phyloP scores from a whole-genome alignment of 2,888 invertebrate species.

The Thereva nobilitata region DNA sequence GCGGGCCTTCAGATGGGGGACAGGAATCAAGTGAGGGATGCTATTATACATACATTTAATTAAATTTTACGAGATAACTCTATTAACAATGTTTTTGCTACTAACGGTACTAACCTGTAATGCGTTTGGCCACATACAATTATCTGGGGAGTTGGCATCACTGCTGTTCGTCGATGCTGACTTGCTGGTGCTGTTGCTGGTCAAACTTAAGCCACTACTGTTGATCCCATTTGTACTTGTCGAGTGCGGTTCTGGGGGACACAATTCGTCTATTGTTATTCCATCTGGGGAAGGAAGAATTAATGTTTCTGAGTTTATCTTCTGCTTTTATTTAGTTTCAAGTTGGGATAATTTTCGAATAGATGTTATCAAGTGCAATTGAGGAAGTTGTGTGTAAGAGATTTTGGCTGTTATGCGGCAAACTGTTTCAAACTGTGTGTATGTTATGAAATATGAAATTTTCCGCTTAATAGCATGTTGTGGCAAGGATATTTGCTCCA shows the following conservation, averaged over 20 bases:
- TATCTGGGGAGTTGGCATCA: slow-evolving; percentile 58
- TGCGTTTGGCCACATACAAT: slow-evolving; percentile 74
- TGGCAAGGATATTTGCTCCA: too few species aligned
- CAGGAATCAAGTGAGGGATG: not conserved
- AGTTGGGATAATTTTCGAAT: too few species aligned
- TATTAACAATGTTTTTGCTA: slow-evolving; percentile 17
- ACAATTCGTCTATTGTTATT: slow-evolving; percentile 54
- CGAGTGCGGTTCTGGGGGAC: slow-evolving; percentile 44
- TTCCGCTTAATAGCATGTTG: too few species aligned
- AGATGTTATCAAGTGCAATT: too few species aligned
- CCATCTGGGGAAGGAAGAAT: slow-evolving; percentile 50
- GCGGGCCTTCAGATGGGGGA: slow-evolving; percentile 1
- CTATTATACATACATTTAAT: slow-evolving; percentile 35
- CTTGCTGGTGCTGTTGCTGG: slow-evolving; percentile 20
- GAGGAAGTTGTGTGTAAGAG: too few species aligned
- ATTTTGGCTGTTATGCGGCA: too few species aligned
- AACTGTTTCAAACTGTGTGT: too few species aligned
- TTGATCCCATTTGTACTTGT: slow-evolving; percentile 3
- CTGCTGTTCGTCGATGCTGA: slow-evolving; percentile 58
- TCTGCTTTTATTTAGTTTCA: too few species aligned
- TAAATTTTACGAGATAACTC: slow-evolving; percentile 34
- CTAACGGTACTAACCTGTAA: slow-evolving; percentile 67
- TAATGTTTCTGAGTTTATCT: not conserved
- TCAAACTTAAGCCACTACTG: slow-evolving; percentile 8
- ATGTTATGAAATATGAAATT: too few species aligned